Conservation (phyloP, 2,888 invertebrate species). For the Copidosoma aretas region DNA sequence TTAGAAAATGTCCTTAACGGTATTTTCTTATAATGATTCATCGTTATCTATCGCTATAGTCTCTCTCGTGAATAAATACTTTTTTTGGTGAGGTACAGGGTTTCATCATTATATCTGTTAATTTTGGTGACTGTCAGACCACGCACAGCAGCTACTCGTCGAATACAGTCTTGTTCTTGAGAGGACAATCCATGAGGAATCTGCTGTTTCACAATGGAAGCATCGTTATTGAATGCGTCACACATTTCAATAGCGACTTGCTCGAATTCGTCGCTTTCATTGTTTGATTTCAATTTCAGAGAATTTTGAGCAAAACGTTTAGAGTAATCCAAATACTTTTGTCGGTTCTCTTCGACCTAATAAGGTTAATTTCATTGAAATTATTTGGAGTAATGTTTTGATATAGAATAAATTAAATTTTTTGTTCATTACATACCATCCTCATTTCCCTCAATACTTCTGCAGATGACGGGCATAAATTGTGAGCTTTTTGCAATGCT, state of each 20-base stretch:
- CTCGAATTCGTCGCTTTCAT: conserved; percentile 48
- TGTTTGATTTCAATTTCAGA: neutral
- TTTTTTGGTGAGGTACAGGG: conserved; percentile 41
- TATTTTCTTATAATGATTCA: too few species aligned
- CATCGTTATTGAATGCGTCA: conserved; percentile 60
- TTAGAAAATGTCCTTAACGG: too few species aligned
- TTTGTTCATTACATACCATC: conserved; percentile 8
- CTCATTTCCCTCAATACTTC: conserved; percentile 36
- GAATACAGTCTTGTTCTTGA: conserved; percentile 64
- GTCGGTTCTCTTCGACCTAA: conserved; percentile 46
- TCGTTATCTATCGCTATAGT: too few species aligned
- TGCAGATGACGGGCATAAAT: conserved; percentile 53
- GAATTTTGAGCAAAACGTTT: conserved; percentile 43
- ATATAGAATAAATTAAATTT: neutral
- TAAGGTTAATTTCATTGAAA: neutral
- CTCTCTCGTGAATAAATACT: conserved; percentile 15
- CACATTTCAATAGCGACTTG: conserved; percentile 64
- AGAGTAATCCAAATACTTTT: conserved; percentile 61
- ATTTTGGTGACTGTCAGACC: conserved; percentile 62
- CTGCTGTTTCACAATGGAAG: conserved; percentile 61
- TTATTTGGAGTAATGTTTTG: neutral
- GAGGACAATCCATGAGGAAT: conserved; percentile 64
- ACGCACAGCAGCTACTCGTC: conserved; percentile 62
- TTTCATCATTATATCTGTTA: conserved; percentile 49
- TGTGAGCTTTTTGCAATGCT: conserved; percentile 65